Base-by-base conservation (phyloP, 2,797 vertebrate species). In the Monodelphis domestica region DNA sequence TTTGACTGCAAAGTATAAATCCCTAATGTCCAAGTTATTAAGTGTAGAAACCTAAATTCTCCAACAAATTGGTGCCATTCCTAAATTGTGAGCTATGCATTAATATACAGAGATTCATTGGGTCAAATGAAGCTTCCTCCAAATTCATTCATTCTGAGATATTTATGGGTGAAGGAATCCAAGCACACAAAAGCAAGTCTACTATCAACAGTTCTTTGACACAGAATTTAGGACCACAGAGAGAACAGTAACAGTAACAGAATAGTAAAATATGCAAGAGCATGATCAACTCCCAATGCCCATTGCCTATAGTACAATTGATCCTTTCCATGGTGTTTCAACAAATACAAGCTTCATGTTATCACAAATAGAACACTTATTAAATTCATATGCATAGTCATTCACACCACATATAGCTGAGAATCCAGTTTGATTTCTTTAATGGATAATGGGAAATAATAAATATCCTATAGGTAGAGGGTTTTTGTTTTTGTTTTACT, bases 401-500 rank as follows among this genome's bases (percentile, higher is more conserved):
- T 21, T 38, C 2, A 14, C 38, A 38, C 7, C 57, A 4, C 9
- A 93, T 29, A 91, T 5, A 91, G 5, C 15, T 57, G 10, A 88
- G 54, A 91, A 28, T 54, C 93, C 57, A 92, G 28, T 57, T 95
- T 92, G 14, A 92, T 54, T 91, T 53, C 6, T 1, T 2, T 30
- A 17, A 15, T 54, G 91, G 30, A 59, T 5, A 59, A 26, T 59
- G 54, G 4, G 1, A 53, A 88, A 92, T 90, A 88, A 89, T 93
- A 95, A 87, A 54, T 92, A 90, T 92, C 94, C 91, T 93, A 45
- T 52, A 17, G 10, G 90, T 1, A 91, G 33, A 93, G 78, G n/a
- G n/a, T n/a, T n/a, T n/a, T n/a, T n/a, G n/a, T n/a, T n/a, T n/a
- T n/a, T n/a, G 9, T 91, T 94, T 26, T 28, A 12, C n/a, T 91